phyloP scores from a whole-genome alignment of 1,140 invertebrate genomes.

The Ceratina australensis region DNA sequence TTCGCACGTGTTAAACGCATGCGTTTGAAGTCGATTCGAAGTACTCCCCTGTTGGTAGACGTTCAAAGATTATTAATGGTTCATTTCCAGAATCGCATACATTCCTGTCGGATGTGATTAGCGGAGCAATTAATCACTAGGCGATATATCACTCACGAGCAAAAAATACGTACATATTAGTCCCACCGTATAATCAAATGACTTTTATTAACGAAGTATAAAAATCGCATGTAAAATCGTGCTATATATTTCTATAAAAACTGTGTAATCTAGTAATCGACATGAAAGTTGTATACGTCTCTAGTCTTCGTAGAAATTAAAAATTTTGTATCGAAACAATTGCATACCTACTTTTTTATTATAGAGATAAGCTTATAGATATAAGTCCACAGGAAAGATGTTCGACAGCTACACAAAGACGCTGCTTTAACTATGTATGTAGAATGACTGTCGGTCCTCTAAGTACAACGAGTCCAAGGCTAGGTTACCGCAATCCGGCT shows the following conservation, averaged over 20 bases:
- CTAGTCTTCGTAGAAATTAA: too few relatives aligned
- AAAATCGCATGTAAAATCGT: too few relatives aligned
- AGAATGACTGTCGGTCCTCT: conserved; percentile 49
- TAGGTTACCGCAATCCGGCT: conserved; percentile 61
- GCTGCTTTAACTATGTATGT: conserved; percentile 7
- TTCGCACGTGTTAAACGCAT: conserved; percentile 45
- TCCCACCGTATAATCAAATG: too few relatives aligned
- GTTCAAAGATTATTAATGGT: conserved; percentile 14
- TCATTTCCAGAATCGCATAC: too few relatives aligned
- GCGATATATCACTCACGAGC: too few relatives aligned
- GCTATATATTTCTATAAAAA: too few relatives aligned
- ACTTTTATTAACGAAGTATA: not conserved
- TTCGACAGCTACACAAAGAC: conserved; percentile 25
- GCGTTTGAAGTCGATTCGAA: not conserved
- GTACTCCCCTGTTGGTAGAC: not conserved
- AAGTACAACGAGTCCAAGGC: conserved; percentile 72
- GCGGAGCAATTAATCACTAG: not conserved
- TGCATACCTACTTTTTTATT: too few relatives aligned
- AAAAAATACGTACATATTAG: too few relatives aligned
- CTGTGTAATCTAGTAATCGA: too few relatives aligned
- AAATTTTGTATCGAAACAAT: too few relatives aligned
- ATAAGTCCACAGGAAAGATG: not conserved
- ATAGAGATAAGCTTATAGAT: too few relatives aligned
- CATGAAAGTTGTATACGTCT: too few relatives aligned
- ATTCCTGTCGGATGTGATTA: not conserved